Conservation (phyloP, 2,797 vertebrate species). For the Xiphorhynchus erythropygius region DNA sequence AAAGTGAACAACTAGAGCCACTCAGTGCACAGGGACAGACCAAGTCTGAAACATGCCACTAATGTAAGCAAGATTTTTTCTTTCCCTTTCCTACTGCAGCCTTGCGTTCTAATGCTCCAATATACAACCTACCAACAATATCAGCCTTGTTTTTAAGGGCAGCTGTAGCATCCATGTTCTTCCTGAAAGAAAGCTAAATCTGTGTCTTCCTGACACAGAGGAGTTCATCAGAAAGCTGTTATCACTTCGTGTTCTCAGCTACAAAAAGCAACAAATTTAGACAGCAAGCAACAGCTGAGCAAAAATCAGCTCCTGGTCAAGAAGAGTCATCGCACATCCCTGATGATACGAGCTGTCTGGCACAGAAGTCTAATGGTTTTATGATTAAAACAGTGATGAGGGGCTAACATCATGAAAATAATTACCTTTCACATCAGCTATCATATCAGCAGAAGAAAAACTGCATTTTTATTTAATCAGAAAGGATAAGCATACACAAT, state of each 20-base stretch:
- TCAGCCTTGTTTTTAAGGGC: neutral
- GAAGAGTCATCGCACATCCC: neutral
- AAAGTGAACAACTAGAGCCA: neutral
- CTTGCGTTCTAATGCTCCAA: neutral
- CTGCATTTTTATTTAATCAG: neutral
- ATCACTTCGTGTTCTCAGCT: neutral
- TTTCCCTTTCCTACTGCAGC: neutral
- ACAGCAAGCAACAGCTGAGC: neutral
- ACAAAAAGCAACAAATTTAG: neutral
- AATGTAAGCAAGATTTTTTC: neutral
- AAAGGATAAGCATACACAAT: neutral
- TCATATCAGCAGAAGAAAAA: neutral
- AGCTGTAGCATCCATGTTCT: neutral
- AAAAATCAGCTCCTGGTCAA: neutral
- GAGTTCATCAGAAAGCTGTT: neutral
- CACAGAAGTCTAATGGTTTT: neutral
- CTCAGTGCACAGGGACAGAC: neutral
- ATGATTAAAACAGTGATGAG: neutral
- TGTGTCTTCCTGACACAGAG: neutral
- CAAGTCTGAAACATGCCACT: neutral
- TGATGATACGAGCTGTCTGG: neutral
- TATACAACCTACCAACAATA: neutral
- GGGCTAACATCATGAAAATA: neutral
- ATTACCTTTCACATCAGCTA: neutral
- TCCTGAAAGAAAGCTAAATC: neutral